Evolutionary conservation across 2,888 invertebrate species (phyloP).

Genomic region (Protula sp.): DNA sequence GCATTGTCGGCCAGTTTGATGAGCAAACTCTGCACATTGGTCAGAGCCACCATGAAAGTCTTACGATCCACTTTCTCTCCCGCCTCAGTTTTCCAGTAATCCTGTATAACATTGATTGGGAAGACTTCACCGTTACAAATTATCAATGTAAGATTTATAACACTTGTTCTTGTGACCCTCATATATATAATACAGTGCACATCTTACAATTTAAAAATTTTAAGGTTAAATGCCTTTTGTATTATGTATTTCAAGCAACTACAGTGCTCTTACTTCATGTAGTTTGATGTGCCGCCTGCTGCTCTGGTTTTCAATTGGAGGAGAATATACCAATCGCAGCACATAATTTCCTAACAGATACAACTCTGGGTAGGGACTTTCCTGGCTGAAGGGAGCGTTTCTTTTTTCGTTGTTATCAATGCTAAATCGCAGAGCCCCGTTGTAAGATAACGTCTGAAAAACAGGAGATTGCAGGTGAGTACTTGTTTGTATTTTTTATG

Average conservation of each 20-base stretch:
- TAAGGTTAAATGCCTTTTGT: no score
- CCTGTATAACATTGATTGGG: slow-evolving; percentile 16
- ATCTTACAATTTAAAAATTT: no score
- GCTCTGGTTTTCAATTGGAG: no score
- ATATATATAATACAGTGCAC: no score
- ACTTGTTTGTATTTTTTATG: no score
- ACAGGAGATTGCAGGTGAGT: no score
- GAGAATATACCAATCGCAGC: slow-evolving; percentile 51
- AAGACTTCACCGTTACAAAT: no score
- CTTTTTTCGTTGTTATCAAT: not conserved
- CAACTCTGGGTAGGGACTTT: slow-evolving; percentile 70
- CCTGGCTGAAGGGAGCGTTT: slow-evolving; percentile 42
- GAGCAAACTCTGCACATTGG: slow-evolving; percentile 75
- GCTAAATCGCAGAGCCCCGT: slow-evolving; percentile 76
- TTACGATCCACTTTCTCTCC: slow-evolving; percentile 62
- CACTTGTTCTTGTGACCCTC: no score
- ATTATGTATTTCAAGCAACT: no score
- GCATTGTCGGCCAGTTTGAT: slow-evolving; percentile 62
- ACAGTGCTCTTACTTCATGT: no score
- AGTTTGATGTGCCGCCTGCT: no score
- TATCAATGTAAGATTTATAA: no score
- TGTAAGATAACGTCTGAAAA: slow-evolving; percentile 87
- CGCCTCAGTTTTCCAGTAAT: slow-evolving; percentile 12
- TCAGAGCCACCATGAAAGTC: slow-evolving; percentile 86
- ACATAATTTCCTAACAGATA: slow-evolving; percentile 72